Evolutionary conservation across 1,140 invertebrate species (phyloP), one percentile per base, ranked within the genome.

Genomic region (Triops longicaudatus): DNA sequence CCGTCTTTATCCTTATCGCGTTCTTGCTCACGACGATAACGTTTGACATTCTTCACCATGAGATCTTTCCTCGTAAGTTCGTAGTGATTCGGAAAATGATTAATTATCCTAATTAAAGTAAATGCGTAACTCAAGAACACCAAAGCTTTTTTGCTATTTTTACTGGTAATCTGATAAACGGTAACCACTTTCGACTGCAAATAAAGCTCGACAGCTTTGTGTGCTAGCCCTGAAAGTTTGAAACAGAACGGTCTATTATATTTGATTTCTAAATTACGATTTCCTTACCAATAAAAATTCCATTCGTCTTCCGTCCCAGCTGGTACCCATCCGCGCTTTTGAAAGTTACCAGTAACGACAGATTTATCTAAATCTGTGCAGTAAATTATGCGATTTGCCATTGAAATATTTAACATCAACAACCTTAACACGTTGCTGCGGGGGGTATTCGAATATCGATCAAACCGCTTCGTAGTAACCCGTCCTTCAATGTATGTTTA

Each of bases 361-460:
- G 94, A 97, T 84, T 97, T 97, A 81, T 98, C 95, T 82, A 96
- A 88, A 84, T 98, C 95, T 50, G 94, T 94, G 80, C 94, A 96
- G 85, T 93, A 98, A 31, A 90, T 73, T n/a, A 78, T 76, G 28
- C 75, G 76, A 28, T 63, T 63, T 6, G 50, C 50, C 50, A 63
- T 63, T 63, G 3, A 63, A 63, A 63, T 9, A 9, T 22, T 0
- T 6, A 14, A 14, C 17, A 6, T 17, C 6, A 63, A 0, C 50
- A 5, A 12, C 6, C 5, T 63, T 63, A 63, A 63, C 50, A 5
- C 9, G 14, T 9, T 63, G 14, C 22, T 17, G 5, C 14, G 50
- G 5, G 50, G 5, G 17, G 14, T 17, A 63, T 10, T 12, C 50
- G 22, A 63, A 63, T 63, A 63, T 63, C 50, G 50, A 63, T 63